Percentiles rank a stretch among this genome's conserved stretches.
phyloP scores from a whole-genome alignment of 2,888 invertebrate genomes.

The Apotomis betuletana region DNA sequence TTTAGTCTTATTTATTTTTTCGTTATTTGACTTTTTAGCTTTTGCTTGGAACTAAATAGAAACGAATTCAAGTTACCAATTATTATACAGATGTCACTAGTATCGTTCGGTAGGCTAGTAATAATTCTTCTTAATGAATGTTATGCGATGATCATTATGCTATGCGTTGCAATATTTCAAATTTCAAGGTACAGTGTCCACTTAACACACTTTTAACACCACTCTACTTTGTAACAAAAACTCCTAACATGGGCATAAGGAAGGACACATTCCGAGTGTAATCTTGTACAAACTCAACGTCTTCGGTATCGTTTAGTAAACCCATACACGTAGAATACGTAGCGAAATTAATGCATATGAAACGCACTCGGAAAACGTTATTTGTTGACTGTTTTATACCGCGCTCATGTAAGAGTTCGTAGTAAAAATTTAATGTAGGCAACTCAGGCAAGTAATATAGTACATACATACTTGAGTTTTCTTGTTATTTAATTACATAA shows the following conservation, averaged over 20 bases:
- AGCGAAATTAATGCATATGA: conserved; percentile 27
- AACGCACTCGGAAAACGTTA: neutral
- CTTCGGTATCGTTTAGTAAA: conserved; percentile 9
- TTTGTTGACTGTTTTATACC: conserved; percentile 1
- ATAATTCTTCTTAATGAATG: neutral
- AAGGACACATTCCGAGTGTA: conserved; percentile 16
- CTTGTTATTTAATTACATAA: too few relatives aligned
- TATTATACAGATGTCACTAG: conserved; percentile 19
- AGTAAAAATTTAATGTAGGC: too few relatives aligned
- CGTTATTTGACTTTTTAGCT: too few relatives aligned
- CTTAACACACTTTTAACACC: conserved; percentile 21
- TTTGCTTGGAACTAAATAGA: neutral
- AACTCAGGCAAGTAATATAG: too few relatives aligned
- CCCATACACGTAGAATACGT: conserved; percentile 19
- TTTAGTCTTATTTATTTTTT: too few relatives aligned
- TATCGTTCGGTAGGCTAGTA: neutral
- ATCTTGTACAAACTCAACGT: conserved; percentile 17
- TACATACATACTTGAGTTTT: too few relatives aligned
- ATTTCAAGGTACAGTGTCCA: neutral
- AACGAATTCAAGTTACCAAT: neutral
- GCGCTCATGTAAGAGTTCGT: too few relatives aligned
- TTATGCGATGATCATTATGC: neutral
- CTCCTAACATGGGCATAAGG: conserved; percentile 15
- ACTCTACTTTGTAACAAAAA: conserved; percentile 19
- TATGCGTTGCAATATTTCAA: neutral